Evolutionary conservation across 2,797 vertebrate species (phyloP), one percentile per base, ranked within the genome.

Genomic region (Xenops minutus): DNA sequence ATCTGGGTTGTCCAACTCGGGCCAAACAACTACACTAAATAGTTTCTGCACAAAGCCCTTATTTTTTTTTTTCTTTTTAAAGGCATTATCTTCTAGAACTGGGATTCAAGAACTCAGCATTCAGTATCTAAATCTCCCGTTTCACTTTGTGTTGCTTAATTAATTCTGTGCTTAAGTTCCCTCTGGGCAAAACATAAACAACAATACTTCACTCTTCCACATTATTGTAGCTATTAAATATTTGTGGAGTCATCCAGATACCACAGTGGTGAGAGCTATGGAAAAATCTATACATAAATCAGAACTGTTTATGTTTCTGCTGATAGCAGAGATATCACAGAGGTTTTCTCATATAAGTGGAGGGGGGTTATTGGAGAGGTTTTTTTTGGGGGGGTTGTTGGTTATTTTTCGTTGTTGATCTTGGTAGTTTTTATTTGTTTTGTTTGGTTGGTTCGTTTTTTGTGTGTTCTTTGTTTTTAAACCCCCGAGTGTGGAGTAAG

Each of bases 281-380:
- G 92, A 95, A 95, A 92, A 88, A 87, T 67, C 90, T 89, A 64
- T 77, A 77, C 80, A 88, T 93, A 90, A 92, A 86, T 44, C 88
- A 92, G 41, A 49, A 41, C 15, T 94, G 84, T 95, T 91, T 95
- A 62, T 46, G 36, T 91, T 94, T 82, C 84, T 96, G 37, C 59
- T 82, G 88, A 92, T 91, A 83, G 71, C 49, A 79, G 64, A 94
- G 71, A 56, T 87, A 74, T 49, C 17, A n/a, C 59, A 39, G 32
- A 74, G 49, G 30, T 75, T 88, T 91, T 83, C 39, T 93, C 4
- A 11, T 61, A 11, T 46, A 52, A 78, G 18, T 14, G 23, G 27
- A 18, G 43, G 27, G 27, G n/a, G 36, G 23, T 26, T 26, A 12
- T 8, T 7, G 44, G 12, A 22, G 7, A 11, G 11, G 6, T 17